Percentiles rank a stretch among this genome's conserved stretches.
Conservation (phyloP, 2,797 vertebrate genomes). For the Coracias cyanogaster region DNA sequence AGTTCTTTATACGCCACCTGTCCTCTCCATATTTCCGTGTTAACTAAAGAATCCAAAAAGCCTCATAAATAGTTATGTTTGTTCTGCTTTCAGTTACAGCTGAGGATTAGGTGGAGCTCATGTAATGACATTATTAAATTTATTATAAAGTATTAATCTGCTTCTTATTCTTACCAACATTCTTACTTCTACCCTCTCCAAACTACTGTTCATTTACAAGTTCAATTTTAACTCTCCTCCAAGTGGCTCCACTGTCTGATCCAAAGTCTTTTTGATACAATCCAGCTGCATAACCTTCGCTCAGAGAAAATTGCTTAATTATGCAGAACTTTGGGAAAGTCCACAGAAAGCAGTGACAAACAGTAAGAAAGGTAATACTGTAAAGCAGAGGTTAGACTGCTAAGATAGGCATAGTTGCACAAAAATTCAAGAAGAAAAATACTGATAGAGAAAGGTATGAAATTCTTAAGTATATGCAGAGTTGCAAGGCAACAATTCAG, state of each 20-base stretch:
- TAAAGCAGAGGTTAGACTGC: not conserved
- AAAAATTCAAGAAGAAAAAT: not conserved
- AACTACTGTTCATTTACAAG: not conserved
- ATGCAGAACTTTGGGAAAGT: not conserved
- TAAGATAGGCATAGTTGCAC: not conserved
- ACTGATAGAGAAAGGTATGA: not conserved
- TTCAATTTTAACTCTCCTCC: not conserved
- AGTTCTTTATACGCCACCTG: not conserved
- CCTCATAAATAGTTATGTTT: not conserved
- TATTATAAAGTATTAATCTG: not conserved
- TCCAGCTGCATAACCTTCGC: fast-evolving
- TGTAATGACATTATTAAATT: not conserved
- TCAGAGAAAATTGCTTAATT: not conserved
- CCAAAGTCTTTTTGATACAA: not conserved
- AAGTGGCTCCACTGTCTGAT: not conserved
- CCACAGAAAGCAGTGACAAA: not conserved
- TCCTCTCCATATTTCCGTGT: not conserved
- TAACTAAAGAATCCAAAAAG: not conserved
- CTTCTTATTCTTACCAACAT: not conserved
- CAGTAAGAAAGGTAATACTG: not conserved
- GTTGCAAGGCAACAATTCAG: not conserved
- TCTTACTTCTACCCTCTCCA: not conserved
- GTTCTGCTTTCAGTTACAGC: not conserved
- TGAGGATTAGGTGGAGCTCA: not conserved
- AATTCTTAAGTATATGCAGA: not conserved